Conservation (phyloP, 2,797 vertebrate genomes). For the Alcedo quadribrachys region DNA sequence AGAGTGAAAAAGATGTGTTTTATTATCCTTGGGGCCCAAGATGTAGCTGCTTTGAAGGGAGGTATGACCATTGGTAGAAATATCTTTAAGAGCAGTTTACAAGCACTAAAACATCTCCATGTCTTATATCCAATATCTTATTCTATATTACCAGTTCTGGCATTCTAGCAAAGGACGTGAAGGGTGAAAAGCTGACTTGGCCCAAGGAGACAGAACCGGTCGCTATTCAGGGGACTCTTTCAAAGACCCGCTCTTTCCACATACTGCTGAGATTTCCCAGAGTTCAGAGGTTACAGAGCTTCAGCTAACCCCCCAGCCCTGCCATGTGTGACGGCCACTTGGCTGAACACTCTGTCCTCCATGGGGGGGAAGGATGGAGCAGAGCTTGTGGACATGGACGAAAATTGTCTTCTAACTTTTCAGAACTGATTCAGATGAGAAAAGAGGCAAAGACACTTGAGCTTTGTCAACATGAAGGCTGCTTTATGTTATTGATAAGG, state of each 20-base stretch:
- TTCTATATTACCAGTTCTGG: background rate
- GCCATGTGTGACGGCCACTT: background rate
- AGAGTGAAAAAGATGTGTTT: background rate
- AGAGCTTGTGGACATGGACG: background rate
- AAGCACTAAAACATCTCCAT: background rate
- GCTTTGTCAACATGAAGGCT: background rate
- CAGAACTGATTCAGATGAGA: background rate
- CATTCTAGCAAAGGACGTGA: background rate
- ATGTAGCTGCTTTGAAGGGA: background rate
- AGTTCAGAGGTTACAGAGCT: background rate
- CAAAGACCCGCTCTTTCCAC: background rate
- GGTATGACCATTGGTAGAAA: background rate
- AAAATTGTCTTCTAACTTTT: background rate
- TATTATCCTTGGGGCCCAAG: background rate
- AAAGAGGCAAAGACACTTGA: background rate
- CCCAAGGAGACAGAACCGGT: background rate
- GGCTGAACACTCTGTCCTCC: background rate
- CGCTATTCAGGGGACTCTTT: background rate
- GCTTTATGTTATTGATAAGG: background rate
- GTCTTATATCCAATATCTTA: background rate
- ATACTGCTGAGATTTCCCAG: background rate
- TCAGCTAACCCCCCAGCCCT: rapidly evolving
- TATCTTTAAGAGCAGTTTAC: background rate
- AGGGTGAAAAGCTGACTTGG: background rate
- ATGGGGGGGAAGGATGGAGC: background rate